Percentiles rank a stretch among this genome's conserved stretches.
Conservation (phyloP, 2,888 invertebrate species). For the Coremacera marginata region DNA sequence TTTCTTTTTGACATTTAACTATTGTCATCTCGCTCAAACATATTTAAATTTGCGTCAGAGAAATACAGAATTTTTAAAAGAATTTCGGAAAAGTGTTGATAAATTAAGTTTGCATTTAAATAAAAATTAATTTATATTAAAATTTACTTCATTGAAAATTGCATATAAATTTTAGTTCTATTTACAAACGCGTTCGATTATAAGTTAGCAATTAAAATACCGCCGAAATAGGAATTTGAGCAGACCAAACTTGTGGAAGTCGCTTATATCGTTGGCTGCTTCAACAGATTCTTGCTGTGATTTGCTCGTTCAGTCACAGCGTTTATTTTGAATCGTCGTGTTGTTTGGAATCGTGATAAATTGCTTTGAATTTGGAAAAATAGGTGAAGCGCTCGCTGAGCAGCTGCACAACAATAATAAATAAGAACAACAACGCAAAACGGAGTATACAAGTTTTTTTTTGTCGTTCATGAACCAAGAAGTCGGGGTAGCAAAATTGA, state of each 20-base stretch:
- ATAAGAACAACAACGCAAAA: slow-evolving; percentile 1
- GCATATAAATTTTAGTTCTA: no score
- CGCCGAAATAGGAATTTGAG: no score
- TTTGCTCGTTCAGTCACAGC: slow-evolving; percentile 22
- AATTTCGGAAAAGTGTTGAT: no score
- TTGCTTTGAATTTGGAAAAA: not conserved
- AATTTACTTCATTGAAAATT: no score
- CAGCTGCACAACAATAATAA: slow-evolving; percentile 12
- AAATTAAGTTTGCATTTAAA: no score
- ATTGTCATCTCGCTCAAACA: no score
- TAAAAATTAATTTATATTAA: no score
- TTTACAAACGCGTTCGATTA: no score
- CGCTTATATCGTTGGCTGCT: not conserved
- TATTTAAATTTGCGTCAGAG: no score
- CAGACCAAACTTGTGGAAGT: not conserved
- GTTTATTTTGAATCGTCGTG: slow-evolving; percentile 16
- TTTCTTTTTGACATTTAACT: no score
- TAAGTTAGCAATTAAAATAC: no score
- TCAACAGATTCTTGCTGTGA: not conserved
- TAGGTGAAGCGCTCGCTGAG: not conserved
- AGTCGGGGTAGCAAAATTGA: not conserved
- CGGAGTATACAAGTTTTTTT: not conserved
- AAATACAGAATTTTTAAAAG: no score
- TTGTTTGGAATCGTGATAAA: not conserved
- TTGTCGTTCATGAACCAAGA: not conserved